Evolutionary conservation across 1,140 invertebrate species (phyloP).

Genomic region (Nixonia krombeini): DNA sequence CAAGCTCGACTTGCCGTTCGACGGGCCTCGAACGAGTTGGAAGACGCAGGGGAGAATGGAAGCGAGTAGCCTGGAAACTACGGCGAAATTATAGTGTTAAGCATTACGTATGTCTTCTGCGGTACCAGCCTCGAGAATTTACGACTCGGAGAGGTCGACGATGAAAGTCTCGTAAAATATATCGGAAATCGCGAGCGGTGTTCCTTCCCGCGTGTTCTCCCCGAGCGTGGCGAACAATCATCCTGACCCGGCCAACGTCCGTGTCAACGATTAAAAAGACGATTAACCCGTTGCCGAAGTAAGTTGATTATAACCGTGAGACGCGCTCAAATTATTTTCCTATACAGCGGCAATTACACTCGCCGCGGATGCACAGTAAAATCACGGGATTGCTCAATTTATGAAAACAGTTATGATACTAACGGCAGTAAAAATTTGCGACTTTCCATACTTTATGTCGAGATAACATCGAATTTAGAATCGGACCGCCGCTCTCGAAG

Average conservation of each 20-base stretch:
- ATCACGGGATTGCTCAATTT: no score
- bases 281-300: slow-evolving; percentile 23
- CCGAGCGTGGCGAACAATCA: no score
- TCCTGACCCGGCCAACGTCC: no score
- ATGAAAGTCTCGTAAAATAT: slow-evolving; percentile 62
- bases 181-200: slow-evolving; percentile 32
- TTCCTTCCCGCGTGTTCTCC: slow-evolving; percentile 24
- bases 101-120: slow-evolving; percentile 49
- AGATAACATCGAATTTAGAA: no score
- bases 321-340: neutral
- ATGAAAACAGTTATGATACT: no score
- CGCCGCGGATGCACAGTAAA: no score
- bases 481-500: neutral
- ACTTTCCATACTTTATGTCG: no score
- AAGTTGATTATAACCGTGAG: slow-evolving; percentile 10
- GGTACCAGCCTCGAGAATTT: slow-evolving; percentile 54
- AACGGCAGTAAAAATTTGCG: no score
- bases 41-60: slow-evolving; percentile 25
- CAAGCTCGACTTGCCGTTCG: slow-evolving; percentile 2
- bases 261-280: no score
- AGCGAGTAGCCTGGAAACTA: slow-evolving; percentile 26
- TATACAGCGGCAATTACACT: neutral
- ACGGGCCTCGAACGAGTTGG: slow-evolving; percentile 20
- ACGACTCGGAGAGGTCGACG: slow-evolving; percentile 55
- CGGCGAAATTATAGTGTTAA: slow-evolving; percentile 62